Percentiles rank a stretch among this genome's conserved stretches.
phyloP scores from a whole-genome alignment of 2,797 vertebrate species.

The Cryptoblepharus egeriae region DNA sequence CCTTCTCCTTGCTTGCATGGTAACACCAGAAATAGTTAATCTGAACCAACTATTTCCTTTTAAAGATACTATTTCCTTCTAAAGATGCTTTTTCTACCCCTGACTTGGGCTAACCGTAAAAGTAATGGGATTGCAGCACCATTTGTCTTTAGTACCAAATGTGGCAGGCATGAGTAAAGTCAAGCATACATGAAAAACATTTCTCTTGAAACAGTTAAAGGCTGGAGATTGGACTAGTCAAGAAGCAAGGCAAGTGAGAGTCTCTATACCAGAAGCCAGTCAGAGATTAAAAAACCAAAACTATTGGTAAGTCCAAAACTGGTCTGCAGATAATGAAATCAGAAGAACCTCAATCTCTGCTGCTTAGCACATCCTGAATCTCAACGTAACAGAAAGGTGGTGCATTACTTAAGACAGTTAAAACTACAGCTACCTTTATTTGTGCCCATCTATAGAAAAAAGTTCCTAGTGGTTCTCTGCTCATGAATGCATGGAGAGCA shows the following conservation, averaged over 20 bases:
- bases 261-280: background rate
- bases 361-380: background rate
- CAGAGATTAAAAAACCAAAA: background rate
- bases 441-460: background rate
- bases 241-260: too few species aligned
- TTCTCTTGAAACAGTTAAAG: background rate
- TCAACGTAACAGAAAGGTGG: background rate
- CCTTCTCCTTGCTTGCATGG: background rate
- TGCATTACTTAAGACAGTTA: background rate
- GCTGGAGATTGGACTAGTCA: background rate
- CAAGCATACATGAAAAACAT: background rate
- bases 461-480: background rate
- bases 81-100: background rate
- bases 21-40: slow-evolving; percentile 12
- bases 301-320: background rate
- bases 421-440: background rate
- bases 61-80: background rate
- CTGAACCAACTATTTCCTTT: background rate
- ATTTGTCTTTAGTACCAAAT: slow-evolving; percentile 42
- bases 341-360: background rate
- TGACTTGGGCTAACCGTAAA: slow-evolving; percentile 12
- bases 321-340: background rate
- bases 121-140: slow-evolving; percentile 35
- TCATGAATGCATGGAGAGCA: background rate
- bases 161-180: background rate